Percentiles rank a stretch among this genome's conserved stretches.
Conservation (phyloP, 2,888 invertebrate species). For the Podabrus alpinus region DNA sequence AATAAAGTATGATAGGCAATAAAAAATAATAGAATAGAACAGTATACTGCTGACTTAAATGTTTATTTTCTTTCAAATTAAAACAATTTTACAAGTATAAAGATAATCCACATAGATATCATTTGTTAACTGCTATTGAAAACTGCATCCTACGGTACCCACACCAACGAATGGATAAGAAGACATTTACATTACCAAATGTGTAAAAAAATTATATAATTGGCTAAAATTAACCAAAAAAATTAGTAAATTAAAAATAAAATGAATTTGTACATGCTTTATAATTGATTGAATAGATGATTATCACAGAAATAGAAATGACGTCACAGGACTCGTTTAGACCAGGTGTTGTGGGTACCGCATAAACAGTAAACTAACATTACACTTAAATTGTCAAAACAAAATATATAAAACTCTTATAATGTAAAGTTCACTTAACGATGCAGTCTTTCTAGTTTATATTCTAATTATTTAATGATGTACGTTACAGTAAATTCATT, state of each 20-base stretch:
- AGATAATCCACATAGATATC: conserved; percentile 54
- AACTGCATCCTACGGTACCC: conserved; percentile 56
- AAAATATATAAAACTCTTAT: conserved; percentile 47
- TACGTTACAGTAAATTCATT: conserved; percentile 57
- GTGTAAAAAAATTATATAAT: conserved; percentile 9
- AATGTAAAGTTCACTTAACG: conserved; percentile 53
- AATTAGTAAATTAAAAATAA: conserved; percentile 17
- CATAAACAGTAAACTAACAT: conserved; percentile 49
- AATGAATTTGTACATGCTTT: conserved; percentile 20
- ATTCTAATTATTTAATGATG: conserved; percentile 52
- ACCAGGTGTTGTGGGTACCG: conserved; percentile 52
- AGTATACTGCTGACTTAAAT: conserved; percentile 38
- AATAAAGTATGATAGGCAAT: background rate
- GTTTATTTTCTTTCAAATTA: conserved; percentile 54
- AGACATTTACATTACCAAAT: conserved; percentile 1
- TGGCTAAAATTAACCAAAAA: conserved; percentile 16
- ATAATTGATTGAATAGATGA: conserved; percentile 16
- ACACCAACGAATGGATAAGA: conserved; percentile 43
- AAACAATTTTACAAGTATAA: conserved; percentile 56
- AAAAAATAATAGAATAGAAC: conserved; percentile 5
- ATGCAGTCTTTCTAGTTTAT: conserved; percentile 56
- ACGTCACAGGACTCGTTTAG: conserved; percentile 32
- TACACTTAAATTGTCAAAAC: conserved; percentile 49
- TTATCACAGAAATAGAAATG: conserved; percentile 42
- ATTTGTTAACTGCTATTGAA: conserved; percentile 44